Percentiles rank a stretch among this genome's conserved stretches.
Conservation (phyloP, 1,140 invertebrate genomes). For the Ips nitidus region DNA sequence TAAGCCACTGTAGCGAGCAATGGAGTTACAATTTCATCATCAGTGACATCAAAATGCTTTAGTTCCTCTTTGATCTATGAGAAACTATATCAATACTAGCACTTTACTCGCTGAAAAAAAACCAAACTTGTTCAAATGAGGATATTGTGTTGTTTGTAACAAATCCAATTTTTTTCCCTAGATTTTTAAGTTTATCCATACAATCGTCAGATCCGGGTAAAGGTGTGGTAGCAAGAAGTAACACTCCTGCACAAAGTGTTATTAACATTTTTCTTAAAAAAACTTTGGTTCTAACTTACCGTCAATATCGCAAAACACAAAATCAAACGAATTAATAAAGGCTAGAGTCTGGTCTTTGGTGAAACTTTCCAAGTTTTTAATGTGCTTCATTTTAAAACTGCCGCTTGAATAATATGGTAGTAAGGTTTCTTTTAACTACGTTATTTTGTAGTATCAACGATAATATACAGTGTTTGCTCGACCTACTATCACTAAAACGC, state of each 20-base stretch:
- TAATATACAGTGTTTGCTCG: too few species aligned
- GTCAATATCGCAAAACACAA: slow-evolving; percentile 29
- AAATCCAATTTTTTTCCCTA: slow-evolving; percentile 26
- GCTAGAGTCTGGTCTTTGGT: slow-evolving; percentile 6
- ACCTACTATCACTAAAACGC: too few species aligned
- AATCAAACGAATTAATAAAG: slow-evolving; percentile 32
- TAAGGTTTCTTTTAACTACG: too few species aligned
- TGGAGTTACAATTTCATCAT: slow-evolving; percentile 28
- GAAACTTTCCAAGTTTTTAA: slow-evolving; percentile 21
- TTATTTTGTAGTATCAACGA: too few species aligned
- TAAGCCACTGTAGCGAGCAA: slow-evolving; percentile 9
- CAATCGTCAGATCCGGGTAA: slow-evolving; percentile 15
- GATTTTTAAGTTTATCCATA: slow-evolving; percentile 16
- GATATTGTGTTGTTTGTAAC: slow-evolving; percentile 29
- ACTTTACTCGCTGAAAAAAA: not conserved
- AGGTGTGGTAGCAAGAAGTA: slow-evolving; percentile 13
- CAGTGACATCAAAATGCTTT: slow-evolving; percentile 7
- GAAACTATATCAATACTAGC: not conserved
- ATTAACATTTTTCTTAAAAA: not conserved
- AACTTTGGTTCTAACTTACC: slow-evolving; percentile 11
- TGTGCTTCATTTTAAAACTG: slow-evolving; percentile 17
- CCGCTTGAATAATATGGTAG: too few species aligned
- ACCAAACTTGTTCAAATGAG: slow-evolving; percentile 13
- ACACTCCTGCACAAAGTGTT: slow-evolving; percentile 15
- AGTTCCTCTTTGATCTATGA: slow-evolving; percentile 26